Conservation (phyloP, 1,140 invertebrate species). For the Brachionus manjavacas region DNA sequence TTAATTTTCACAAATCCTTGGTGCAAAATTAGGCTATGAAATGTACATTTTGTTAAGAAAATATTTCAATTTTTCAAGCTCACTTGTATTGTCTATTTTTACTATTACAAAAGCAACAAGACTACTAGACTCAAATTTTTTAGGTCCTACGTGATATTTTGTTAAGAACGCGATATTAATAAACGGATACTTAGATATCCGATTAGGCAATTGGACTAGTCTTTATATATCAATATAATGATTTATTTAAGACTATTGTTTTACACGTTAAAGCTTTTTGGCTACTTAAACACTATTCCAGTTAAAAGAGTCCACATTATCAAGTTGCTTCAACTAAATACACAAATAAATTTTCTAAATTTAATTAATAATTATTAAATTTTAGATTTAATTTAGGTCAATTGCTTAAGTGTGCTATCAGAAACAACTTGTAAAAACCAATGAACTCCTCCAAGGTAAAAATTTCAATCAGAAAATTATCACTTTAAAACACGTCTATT, state of each 20-base stretch:
- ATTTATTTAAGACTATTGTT: neutral
- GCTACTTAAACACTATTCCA: neutral
- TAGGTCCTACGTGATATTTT: neutral
- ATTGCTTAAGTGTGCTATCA: neutral
- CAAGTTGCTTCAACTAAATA: neutral
- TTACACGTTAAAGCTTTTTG: neutral
- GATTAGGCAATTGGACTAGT: neutral
- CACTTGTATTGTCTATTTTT: neutral
- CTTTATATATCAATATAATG: neutral
- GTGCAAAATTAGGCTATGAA: constrained; percentile 8
- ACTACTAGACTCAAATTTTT: neutral
- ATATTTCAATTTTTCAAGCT: neutral
- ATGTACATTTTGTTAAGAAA: neutral
- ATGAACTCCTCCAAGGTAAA: neutral
- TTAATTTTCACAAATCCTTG: constrained; percentile 4
- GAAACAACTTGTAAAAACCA: neutral
- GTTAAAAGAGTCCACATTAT: neutral
- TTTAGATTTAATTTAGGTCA: neutral
- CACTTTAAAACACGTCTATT: neutral
- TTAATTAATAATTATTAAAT: neutral
- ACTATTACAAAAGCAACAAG: neutral
- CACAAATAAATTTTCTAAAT: neutral
- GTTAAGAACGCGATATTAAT: neutral
- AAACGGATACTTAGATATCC: neutral
- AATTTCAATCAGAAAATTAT: neutral